phyloP scores from a whole-genome alignment of 2,797 vertebrate genomes.

The Sylvilagus floridanus region DNA sequence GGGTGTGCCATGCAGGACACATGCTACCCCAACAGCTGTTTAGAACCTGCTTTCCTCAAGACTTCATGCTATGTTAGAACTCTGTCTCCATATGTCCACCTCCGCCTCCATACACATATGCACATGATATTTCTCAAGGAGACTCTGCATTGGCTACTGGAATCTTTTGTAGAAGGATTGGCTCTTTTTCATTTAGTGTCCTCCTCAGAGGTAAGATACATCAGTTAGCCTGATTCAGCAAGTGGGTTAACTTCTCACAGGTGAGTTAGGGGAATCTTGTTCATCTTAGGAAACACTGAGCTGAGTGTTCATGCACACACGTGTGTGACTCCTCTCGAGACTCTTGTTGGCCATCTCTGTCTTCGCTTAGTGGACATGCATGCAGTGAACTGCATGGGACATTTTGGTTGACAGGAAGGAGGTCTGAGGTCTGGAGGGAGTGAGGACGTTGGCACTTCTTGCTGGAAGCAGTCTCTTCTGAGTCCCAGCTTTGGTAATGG shows the following conservation, averaged over 20 bases:
- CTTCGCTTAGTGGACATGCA: background rate
- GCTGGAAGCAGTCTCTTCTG: background rate
- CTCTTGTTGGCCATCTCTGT: background rate
- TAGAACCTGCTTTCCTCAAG: background rate
- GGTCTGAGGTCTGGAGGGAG: background rate
- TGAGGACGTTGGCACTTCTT: background rate
- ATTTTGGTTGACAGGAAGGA: background rate
- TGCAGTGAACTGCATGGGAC: background rate
- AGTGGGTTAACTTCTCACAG: background rate
- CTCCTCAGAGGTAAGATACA: background rate
- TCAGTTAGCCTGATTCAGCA: background rate
- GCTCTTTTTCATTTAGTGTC: background rate
- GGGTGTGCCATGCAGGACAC: background rate
- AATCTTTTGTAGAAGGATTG: background rate
- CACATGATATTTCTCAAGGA: fast-evolving
- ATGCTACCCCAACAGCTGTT: background rate
- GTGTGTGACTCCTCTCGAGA: background rate
- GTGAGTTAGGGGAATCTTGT: background rate
- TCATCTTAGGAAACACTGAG: background rate
- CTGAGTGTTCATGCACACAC: background rate
- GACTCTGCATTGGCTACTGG: background rate
- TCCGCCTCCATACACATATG: background rate
- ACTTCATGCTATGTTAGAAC: background rate
- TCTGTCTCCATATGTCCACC: too few species aligned
- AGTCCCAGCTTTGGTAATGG: background rate